Evolutionary conservation across 2,797 vertebrate species (phyloP).

Genomic region (Melanitta fusca): DNA sequence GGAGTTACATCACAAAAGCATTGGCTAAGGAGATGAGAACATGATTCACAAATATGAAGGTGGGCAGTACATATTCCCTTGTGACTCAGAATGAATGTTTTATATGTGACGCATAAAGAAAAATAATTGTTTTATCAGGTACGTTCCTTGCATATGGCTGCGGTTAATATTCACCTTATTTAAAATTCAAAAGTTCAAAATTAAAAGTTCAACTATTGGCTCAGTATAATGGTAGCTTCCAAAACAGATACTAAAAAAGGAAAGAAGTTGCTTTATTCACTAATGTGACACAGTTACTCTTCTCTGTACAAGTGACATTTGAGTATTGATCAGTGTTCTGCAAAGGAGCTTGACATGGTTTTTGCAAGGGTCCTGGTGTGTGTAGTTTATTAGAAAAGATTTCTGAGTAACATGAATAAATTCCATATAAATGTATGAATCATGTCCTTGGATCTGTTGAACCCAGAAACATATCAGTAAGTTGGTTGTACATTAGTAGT

Average conservation of each 20-base stretch:
- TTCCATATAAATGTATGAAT: not conserved
- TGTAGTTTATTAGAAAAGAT: not conserved
- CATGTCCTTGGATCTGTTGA: not conserved
- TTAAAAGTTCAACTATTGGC: not conserved
- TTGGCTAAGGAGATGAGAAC: constrained; percentile 20
- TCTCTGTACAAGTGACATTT: constrained; percentile 8
- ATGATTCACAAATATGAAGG: constrained; percentile 31
- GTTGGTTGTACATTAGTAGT: not conserved
- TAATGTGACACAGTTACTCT: constrained; percentile 1
- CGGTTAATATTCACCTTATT: constrained; percentile 37
- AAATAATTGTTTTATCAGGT: constrained; percentile 54
- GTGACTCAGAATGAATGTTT: constrained; percentile 57
- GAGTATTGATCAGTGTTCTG: constrained; percentile 12
- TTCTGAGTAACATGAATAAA: not conserved
- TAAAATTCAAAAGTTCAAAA: too few species aligned
- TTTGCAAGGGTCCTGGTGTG: not conserved
- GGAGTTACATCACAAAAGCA: not conserved
- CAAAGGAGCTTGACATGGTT: not conserved
- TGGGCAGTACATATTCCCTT: constrained; percentile 24
- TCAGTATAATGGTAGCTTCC: not conserved
- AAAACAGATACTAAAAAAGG: not conserved
- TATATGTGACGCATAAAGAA: constrained; percentile 40
- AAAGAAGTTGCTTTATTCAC: constrained; percentile 27
- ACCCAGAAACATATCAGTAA: not conserved
- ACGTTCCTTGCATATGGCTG: not conserved